These are phyloP conservation scores for Pyrocephalus nanus DNA, from an alignment of 2,797 vertebrate species.

Conservation along the genomic window DNA sequence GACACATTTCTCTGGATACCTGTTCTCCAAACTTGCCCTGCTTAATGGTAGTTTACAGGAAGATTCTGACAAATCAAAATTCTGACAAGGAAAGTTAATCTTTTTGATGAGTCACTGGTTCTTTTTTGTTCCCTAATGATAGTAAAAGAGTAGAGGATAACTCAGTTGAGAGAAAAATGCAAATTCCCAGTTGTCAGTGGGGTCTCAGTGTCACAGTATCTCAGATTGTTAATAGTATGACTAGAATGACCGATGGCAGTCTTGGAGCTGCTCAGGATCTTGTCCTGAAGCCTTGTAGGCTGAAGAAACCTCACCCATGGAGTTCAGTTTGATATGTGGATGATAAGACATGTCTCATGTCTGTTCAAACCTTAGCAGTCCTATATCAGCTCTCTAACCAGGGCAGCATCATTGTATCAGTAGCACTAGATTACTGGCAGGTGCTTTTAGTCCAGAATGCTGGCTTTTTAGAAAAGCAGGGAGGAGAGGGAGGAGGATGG, in stretches of 20 bases:
- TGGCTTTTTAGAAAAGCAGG: not conserved
- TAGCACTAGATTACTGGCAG: not conserved
- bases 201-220: not conserved
- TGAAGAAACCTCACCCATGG: not conserved
- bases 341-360: not conserved
- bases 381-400: not conserved
- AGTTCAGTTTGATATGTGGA: not conserved
- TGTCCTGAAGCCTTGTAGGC: not conserved
- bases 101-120: not conserved
- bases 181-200: not conserved
- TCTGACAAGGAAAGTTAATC: not conserved
- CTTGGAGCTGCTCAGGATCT: not conserved
- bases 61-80: not conserved
- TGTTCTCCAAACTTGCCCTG: not conserved
- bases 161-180: not conserved
- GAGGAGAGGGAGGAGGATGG: not conserved
- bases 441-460: not conserved
- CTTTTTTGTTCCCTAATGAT: not conserved
- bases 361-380: not conserved
- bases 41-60: not conserved
- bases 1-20: not conserved
- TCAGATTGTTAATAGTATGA: not conserved
- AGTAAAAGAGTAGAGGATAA: not conserved
- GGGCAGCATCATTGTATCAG: not conserved
- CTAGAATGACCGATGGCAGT: not conserved